Conservation (phyloP, 1,140 invertebrate species). For the Aphidius ervi region DNA sequence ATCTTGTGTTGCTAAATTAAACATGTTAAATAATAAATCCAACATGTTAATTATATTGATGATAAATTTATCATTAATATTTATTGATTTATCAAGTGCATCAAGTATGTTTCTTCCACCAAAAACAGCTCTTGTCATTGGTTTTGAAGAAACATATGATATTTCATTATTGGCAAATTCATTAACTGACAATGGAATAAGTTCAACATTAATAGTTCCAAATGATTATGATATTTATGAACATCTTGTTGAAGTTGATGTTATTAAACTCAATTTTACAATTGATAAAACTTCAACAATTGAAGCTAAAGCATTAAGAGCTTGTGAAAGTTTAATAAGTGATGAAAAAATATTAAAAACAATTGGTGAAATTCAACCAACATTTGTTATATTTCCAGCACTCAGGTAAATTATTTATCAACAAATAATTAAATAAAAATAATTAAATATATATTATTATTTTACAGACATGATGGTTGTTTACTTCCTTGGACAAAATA, state of each 20-base stretch:
- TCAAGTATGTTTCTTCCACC: constrained; percentile 37
- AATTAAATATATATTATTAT: constrained; percentile 10
- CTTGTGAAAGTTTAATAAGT: constrained; percentile 37
- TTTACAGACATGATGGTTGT: constrained; percentile 46
- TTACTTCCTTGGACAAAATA: constrained; percentile 40
- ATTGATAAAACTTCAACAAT: constrained; percentile 15
- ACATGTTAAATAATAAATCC: too few species aligned
- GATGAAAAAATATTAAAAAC: constrained; percentile 33
- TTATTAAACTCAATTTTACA: constrained; percentile 34
- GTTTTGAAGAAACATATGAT: constrained; percentile 46
- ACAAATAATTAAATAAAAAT: background rate
- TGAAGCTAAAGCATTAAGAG: constrained; percentile 33
- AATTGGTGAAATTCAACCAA: constrained; percentile 40
- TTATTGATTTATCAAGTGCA: constrained; percentile 17
- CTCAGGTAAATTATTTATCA: constrained; percentile 34
- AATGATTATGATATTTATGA: constrained; percentile 37
- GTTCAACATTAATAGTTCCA: constrained; percentile 39
- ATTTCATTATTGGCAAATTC: constrained; percentile 47
- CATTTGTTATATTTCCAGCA: constrained; percentile 43
- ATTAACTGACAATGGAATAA: constrained; percentile 42
- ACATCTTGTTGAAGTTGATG: constrained; percentile 38
- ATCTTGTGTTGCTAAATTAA: too few species aligned
- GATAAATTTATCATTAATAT: background rate
- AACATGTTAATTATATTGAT: background rate
- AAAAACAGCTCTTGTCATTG: constrained; percentile 41